phyloP scores from a whole-genome alignment of 2,113 vertebrate species.

The Atlantisia rogersi region DNA sequence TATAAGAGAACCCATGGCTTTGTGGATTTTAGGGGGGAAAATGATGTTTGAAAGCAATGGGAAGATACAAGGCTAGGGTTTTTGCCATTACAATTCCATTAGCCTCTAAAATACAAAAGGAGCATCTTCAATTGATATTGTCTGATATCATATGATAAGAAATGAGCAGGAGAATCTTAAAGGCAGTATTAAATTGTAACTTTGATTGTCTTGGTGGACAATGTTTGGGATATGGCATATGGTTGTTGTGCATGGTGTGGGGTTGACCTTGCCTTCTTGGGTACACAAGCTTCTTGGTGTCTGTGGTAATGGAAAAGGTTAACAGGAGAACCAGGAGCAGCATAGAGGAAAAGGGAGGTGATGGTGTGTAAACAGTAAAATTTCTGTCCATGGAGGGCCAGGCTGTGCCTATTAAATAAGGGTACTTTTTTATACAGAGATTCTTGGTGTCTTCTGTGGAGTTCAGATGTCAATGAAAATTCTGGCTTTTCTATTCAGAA shows the following conservation, averaged over 20 bases:
- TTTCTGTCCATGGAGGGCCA: background rate
- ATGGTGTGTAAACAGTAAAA: background rate
- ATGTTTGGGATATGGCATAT: background rate
- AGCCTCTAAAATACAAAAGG: background rate
- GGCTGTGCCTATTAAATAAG: background rate
- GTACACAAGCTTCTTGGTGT: background rate
- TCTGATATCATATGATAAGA: background rate
- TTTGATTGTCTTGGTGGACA: background rate
- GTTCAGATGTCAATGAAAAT: background rate
- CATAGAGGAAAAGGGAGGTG: background rate
- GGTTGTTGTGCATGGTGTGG: background rate
- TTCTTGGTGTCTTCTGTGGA: background rate
- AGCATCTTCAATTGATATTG: background rate
- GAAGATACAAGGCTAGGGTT: background rate
- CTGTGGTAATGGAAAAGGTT: background rate
- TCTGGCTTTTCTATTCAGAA: background rate
- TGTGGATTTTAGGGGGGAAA: background rate
- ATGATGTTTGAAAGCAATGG: background rate
- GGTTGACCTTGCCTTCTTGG: background rate
- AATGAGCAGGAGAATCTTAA: background rate
- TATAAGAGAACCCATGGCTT: background rate
- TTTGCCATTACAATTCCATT: background rate
- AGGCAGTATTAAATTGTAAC: background rate
- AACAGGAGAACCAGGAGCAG: background rate
- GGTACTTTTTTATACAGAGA: background rate